phyloP scores from a whole-genome alignment of 2,888 invertebrate species.

The Drosophila austrosaltans region DNA sequence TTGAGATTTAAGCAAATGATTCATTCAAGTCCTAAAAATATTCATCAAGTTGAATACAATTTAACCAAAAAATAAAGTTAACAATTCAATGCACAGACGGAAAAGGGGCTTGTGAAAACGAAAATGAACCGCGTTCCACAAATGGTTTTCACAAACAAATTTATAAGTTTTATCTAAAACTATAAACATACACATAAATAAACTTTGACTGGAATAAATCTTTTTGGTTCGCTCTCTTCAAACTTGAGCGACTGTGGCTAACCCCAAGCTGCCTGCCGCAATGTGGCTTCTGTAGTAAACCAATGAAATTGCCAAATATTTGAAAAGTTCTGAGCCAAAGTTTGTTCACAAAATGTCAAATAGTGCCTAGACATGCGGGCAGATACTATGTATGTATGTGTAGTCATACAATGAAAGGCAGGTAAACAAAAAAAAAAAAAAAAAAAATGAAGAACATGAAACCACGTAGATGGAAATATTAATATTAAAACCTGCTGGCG shows the following conservation, averaged over 20 bases:
- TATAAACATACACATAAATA: conserved; percentile 31
- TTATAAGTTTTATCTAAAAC: conserved; percentile 32
- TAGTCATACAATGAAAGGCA: conserved; percentile 13
- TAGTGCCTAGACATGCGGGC: conserved; percentile 45
- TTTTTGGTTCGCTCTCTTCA: conserved; percentile 17
- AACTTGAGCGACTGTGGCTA: conserved; percentile 50
- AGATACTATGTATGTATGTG: neutral
- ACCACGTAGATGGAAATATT: conserved; percentile 37
- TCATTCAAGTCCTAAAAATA: neutral
- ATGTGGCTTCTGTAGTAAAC: conserved; percentile 46
- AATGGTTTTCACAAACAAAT: conserved; percentile 23
- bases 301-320: conserved; percentile 69
- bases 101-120: conserved; percentile 18
- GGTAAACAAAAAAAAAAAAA: neutral
- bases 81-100: neutral
- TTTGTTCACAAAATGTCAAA: conserved; percentile 51
- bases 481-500: conserved; percentile 50
- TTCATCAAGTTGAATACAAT: neutral
- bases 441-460: neutral
- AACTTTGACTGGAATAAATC: conserved; percentile 33
- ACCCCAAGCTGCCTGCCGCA: conserved; percentile 63
- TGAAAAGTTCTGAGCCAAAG: conserved; percentile 63
- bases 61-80: neutral
- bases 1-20: neutral
- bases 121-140: conserved; percentile 16